Evolutionary conservation across 2,888 invertebrate genomes (phyloP), one percentile per base, ranked within the genome.

Genomic region (Nymphalis c-album): DNA sequence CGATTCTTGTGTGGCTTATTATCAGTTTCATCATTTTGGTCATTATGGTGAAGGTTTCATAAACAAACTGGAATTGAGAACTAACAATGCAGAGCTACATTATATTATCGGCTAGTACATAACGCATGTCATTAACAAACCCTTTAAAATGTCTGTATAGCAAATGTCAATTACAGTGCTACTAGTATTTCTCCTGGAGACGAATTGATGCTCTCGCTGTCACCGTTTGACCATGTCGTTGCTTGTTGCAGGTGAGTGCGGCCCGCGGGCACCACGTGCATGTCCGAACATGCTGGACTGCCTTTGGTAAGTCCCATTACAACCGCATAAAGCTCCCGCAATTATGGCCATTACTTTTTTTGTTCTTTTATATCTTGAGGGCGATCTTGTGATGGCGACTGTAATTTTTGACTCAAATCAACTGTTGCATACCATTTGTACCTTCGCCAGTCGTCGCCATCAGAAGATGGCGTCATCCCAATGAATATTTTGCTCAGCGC

Each of bases 181-280:
- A 31, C 31, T 26, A 53, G 26, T 26, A 53, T 51, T 22, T 22
- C 17, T 31, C 17, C 53, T 17, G 7, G 31, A 53, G 53, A 51
- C 26, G 53, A 26, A 6, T 17, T 26, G 20, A 40, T 40, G 40
- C 13, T 40, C 40, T 40, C 40, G 4, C 2, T 8, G n/a, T 48
- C n/a, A n/a, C 17, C 35, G 45, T 60, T 64, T 62, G 58, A 51
- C 48, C 22, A 47, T 71, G 69, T 55, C 75, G 64, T 81, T 77
- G 74, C 73, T 86, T 87, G 87, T 89, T 88, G 70, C 90, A 90
- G 90, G 90, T 89, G 86, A 89, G 89, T 87, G 85, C 78, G 76
- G 78, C 78, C 78, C 75, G 78, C 76, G 80, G 77, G 82, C 81
- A 78, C 78, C 78, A 72, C 80, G 78, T 78, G 83, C 82, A 81